Percentiles rank a stretch among this genome's conserved stretches.
Evolutionary conservation across 2,888 invertebrate genomes (phyloP).

Genomic region (Oscheius sp.): DNA sequence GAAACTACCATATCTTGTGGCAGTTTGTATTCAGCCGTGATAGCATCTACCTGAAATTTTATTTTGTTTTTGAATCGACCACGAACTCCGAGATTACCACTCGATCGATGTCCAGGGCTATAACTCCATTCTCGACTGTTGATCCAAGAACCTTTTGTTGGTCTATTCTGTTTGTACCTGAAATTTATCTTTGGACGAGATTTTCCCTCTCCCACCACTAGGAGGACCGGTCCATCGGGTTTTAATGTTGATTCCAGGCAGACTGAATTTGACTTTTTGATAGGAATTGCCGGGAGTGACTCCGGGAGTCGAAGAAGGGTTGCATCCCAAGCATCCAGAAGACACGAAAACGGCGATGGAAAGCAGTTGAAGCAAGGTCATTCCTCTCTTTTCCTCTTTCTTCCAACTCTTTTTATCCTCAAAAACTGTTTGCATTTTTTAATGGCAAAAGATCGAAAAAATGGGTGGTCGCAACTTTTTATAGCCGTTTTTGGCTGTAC

Average conservation of each 20-base stretch:
- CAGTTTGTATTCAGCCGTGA: neutral
- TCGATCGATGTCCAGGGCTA: neutral
- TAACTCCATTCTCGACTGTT: neutral
- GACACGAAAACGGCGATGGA: neutral
- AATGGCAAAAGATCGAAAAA: too few relatives aligned
- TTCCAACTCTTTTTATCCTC: too few relatives aligned
- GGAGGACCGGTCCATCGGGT: neutral
- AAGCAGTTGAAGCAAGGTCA: too few relatives aligned
- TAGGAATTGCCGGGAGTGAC: too few relatives aligned
- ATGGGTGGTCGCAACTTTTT: neutral
- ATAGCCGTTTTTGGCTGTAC: neutral
- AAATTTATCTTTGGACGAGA: too few relatives aligned
- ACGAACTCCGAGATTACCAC: neutral
- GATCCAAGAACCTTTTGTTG: too few relatives aligned
- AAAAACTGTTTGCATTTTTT: too few relatives aligned
- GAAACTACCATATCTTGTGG: too few relatives aligned
- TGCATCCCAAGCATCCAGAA: neutral
- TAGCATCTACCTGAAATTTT: neutral
- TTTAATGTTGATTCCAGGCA: neutral
- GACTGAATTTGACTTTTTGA: neutral
- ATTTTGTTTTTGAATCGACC: neutral
- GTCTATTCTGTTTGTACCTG: too few relatives aligned
- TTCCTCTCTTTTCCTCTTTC: too few relatives aligned
- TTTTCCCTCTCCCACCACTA: neutral
- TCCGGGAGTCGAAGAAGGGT: neutral